These are phyloP conservation scores for Anarsia innoxiella DNA, from an alignment of 2,888 invertebrate species.

Conservation along the genomic window DNA sequence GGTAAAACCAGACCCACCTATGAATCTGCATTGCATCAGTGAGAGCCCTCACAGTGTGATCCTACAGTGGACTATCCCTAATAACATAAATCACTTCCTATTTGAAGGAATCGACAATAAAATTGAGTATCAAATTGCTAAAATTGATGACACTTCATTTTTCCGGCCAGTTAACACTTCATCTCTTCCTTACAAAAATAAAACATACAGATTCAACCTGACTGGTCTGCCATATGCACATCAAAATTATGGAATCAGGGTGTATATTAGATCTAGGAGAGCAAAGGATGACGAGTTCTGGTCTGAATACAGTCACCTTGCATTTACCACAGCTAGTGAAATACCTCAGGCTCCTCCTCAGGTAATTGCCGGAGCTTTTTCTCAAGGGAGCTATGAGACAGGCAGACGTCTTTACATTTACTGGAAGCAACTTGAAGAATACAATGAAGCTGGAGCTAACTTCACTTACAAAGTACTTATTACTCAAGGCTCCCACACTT, in stretches of 20 bases:
- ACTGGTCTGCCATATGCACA: slow-evolving; percentile 78
- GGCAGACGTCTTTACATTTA: slow-evolving; percentile 81
- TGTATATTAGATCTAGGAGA: slow-evolving; percentile 77
- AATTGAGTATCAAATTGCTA: slow-evolving; percentile 66
- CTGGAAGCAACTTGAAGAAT: slow-evolving; percentile 83
- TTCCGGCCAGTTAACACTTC: slow-evolving; percentile 58
- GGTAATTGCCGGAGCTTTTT: slow-evolving; percentile 83
- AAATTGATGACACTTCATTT: slow-evolving; percentile 54
- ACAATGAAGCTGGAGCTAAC: slow-evolving; percentile 82
- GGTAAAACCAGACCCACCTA: slow-evolving; percentile 53
- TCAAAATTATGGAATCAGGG: slow-evolving; percentile 81
- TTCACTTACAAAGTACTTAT: slow-evolving; percentile 80
- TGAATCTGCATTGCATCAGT: slow-evolving; percentile 34
- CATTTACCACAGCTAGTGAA: slow-evolving; percentile 77
- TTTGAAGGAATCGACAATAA: slow-evolving; percentile 50
- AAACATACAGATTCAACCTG: slow-evolving; percentile 58
- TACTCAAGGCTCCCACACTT: slow-evolving; percentile 41
- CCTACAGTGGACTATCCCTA: slow-evolving; percentile 51
- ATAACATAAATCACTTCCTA: slow-evolving; percentile 49
- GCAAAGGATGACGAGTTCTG: slow-evolving; percentile 77
- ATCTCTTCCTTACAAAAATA: slow-evolving; percentile 42
- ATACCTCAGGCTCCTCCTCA: slow-evolving; percentile 80
- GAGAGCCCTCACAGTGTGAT: slow-evolving; percentile 50
- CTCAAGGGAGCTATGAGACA: slow-evolving; percentile 69
- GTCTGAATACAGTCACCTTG: slow-evolving; percentile 79